A percentile compares a stretch with the other conserved stretches of the same genome.
These are phyloP conservation scores for Anolis sagrei DNA, from an alignment of 2,113 vertebrate species.

Conservation along the genomic window DNA sequence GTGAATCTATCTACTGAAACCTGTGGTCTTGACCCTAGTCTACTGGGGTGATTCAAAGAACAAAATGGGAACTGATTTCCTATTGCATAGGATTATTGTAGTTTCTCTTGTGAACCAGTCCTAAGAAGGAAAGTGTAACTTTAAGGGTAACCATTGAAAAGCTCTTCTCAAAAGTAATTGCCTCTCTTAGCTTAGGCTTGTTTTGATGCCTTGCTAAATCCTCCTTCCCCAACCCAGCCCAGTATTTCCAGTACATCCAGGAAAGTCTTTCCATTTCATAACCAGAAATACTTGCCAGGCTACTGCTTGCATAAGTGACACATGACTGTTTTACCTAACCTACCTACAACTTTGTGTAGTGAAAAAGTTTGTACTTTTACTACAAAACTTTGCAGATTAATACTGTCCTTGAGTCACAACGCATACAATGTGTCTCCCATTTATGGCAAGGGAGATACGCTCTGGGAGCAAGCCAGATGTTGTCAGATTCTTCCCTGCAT, in stretches of 20 bases:
- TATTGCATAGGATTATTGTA: constrained; percentile 5
- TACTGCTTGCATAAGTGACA: neutral
- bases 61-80: neutral
- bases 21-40: rapidly evolving
- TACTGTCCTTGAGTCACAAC: neutral
- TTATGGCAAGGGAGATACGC: neutral
- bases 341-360: neutral
- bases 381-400: neutral
- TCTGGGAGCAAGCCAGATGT: neutral
- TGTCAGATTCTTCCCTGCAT: too few species aligned
- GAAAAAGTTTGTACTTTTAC: neutral
- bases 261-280: neutral
- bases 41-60: neutral
- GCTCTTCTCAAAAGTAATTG: neutral
- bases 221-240: neutral
- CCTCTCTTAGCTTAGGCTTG: too few species aligned
- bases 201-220: neutral
- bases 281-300: neutral
- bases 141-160: neutral
- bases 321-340: neutral
- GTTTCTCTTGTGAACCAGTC: neutral
- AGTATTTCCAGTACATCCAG: neutral
- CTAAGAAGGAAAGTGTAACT: neutral
- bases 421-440: neutral
- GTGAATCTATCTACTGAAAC: neutral